These are phyloP conservation scores for Selene dorsalis DNA, from an alignment of 2,797 vertebrate species.

Conservation along the genomic window DNA sequence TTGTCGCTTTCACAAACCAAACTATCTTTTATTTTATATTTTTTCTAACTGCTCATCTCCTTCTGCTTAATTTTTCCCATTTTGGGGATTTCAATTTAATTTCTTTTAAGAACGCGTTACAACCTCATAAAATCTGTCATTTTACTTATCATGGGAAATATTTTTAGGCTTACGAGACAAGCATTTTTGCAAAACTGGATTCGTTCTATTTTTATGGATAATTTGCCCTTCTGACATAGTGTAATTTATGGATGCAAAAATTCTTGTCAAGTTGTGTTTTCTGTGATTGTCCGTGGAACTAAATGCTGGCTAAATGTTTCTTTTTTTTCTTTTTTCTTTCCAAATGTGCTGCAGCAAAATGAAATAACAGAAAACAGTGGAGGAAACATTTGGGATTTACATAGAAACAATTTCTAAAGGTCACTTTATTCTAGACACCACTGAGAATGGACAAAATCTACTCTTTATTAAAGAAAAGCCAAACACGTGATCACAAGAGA, in stretches of 20 bases:
- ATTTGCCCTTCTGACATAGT: background rate
- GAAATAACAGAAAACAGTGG: conserved; percentile 10
- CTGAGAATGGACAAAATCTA: background rate
- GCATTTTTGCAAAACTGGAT: conserved; percentile 1
- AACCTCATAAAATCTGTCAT: conserved; percentile 3
- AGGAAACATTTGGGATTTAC: background rate
- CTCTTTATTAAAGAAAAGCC: conserved; percentile 2
- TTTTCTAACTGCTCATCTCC: conserved; percentile 31
- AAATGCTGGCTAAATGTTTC: background rate
- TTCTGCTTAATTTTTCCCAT: conserved; percentile 31
- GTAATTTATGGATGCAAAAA: background rate
- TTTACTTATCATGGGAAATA: conserved; percentile 21
- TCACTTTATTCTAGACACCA: background rate
- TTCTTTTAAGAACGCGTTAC: conserved; percentile 32
- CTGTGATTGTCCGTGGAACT: background rate
- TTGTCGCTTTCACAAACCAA: conserved; percentile 49
- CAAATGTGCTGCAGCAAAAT: conserved; percentile 1
- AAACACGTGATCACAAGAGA: background rate
- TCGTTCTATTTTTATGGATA: conserved; percentile 15
- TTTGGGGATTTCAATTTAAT: conserved; percentile 46
- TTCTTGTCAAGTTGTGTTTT: conserved; percentile 9
- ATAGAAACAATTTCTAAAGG: background rate
- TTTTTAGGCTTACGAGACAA: conserved; percentile 5
- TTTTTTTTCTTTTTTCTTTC: too few species aligned
- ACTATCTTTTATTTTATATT: conserved; percentile 45